Base-by-base conservation (phyloP, 2,113 vertebrate genomes). In the Spheniscus mendiculus region DNA sequence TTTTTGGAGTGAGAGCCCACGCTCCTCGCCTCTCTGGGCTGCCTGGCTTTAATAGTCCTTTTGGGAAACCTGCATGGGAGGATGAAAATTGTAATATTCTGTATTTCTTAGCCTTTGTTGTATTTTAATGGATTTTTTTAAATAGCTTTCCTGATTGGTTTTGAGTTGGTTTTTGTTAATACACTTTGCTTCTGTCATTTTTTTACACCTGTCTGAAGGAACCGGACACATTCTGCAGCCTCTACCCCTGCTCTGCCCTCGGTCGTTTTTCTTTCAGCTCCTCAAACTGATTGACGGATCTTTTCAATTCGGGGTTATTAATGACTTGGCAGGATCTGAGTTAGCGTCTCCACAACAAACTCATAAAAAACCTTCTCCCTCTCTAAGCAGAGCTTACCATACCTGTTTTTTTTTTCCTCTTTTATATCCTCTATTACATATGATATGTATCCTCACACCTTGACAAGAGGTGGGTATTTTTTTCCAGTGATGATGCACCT, bases 51-150 rank as follows among this genome's bases (percentile, higher is more conserved):
- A 45, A 83, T 6, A 16, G 34, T 26, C 27, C 72, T 63, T 92
- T 44, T 3, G 82, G 66, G 83, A 59, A 79, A 18, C 25, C 40
- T 30, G n/a, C 32, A 44, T 9, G 21, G 85, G 65, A 40, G 66
- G 76, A 27, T 61, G 56, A 36, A 61, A 74, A 79, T 13, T 2
- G 34, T 23, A 79, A 56, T 61, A 71, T 52, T 86, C 11, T 3
- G 45, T 27, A 19, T 72, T 90, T 82, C 72, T 82, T 40, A 47
- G 53, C 21, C 44, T 69, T 91, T 34, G 17, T 79, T 91, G n/a
- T 15, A 79, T 49, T 79, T 93, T 78, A 81, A 95, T 91, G 56
- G 59, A 20, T 6, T 34, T 76, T 83, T 83, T 96, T 79, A 63
- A 5, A 56, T 58, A 29, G 77, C 62, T 96, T 89, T 62, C 11